Evolutionary conservation across 2,888 invertebrate species (phyloP).

Genomic region (Cynaeus angustus): DNA sequence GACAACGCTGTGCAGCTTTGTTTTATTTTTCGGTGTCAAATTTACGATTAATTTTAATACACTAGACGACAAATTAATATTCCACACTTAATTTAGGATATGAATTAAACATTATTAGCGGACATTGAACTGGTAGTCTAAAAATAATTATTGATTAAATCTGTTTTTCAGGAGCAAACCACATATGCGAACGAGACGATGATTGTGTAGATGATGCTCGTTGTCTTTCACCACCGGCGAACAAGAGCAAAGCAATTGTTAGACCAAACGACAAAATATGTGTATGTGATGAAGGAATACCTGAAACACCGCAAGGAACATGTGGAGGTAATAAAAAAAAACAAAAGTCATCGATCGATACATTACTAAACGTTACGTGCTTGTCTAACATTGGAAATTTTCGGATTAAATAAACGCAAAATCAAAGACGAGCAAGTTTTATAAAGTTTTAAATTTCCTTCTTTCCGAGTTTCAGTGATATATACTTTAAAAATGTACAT

Average conservation of each 20-base stretch:
- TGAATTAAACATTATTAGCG: constrained; percentile 50
- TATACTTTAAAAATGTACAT: constrained; percentile 17
- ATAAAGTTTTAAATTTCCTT: constrained; percentile 14
- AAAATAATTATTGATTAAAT: constrained; percentile 39
- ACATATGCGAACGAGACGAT: constrained; percentile 64
- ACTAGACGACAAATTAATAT: constrained; percentile 39
- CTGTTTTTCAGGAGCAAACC: constrained; percentile 64
- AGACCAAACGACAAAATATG: constrained; percentile 55
- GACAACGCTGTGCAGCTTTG: too few relatives aligned
- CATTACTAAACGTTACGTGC: constrained; percentile 4
- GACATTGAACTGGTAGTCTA: constrained; percentile 42
- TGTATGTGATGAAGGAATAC: constrained; percentile 61
- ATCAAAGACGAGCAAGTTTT: constrained; percentile 17
- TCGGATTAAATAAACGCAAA: constrained; percentile 4
- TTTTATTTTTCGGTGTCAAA: background rate
- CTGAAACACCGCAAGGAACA: constrained; percentile 52
- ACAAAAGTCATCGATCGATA: too few relatives aligned
- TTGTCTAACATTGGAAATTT: constrained; percentile 18
- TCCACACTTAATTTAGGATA: constrained; percentile 39
- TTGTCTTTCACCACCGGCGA: constrained; percentile 59
- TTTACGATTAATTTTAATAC: constrained; percentile 28
- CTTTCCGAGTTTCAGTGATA: constrained; percentile 1
- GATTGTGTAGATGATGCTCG: constrained; percentile 67
- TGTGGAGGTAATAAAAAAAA: constrained; percentile 57
- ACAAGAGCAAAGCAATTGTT: constrained; percentile 53